Conservation (phyloP, 2,797 vertebrate species). For the Falco cherrug region DNA sequence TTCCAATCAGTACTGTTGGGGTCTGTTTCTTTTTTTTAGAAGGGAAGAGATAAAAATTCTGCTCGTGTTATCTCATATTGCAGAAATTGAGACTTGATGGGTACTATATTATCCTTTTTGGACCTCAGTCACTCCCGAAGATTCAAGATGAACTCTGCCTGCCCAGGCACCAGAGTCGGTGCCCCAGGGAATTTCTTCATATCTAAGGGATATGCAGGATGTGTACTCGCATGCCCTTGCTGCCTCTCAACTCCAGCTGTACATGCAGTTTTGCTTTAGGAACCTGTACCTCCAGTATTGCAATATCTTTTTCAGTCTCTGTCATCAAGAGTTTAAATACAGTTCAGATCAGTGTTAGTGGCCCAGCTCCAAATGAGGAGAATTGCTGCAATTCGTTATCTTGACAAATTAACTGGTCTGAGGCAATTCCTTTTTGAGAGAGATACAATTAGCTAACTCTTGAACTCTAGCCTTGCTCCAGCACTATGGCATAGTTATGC, state of each 20-base stretch:
- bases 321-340: slow-evolving; percentile 66
- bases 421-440: slow-evolving; percentile 66
- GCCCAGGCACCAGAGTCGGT: slow-evolving; percentile 23
- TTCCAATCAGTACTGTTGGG: background rate
- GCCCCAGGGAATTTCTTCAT: slow-evolving; percentile 61
- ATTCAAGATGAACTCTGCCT: slow-evolving; percentile 53
- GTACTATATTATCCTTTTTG: background rate
- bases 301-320: slow-evolving; percentile 61
- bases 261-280: slow-evolving; percentile 51
- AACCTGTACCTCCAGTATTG: slow-evolving; percentile 69
- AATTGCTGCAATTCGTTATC: slow-evolving; percentile 64
- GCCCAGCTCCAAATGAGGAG: slow-evolving; percentile 47
- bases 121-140: background rate
- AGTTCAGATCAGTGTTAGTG: slow-evolving; percentile 66
- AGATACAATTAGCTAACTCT: slow-evolving; percentile 58
- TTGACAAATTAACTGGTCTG: slow-evolving; percentile 68
- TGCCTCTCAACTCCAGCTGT: slow-evolving; percentile 36
- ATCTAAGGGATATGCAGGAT: slow-evolving; percentile 61
- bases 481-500: background rate
- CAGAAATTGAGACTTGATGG: background rate
- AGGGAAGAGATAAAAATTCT: background rate
- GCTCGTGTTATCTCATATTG: background rate
- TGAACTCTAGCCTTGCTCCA: slow-evolving; percentile 52
- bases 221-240: slow-evolving; percentile 62
- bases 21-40: background rate